Conservation (phyloP, 2,113 vertebrate genomes). For the Microcebus jonahi region DNA sequence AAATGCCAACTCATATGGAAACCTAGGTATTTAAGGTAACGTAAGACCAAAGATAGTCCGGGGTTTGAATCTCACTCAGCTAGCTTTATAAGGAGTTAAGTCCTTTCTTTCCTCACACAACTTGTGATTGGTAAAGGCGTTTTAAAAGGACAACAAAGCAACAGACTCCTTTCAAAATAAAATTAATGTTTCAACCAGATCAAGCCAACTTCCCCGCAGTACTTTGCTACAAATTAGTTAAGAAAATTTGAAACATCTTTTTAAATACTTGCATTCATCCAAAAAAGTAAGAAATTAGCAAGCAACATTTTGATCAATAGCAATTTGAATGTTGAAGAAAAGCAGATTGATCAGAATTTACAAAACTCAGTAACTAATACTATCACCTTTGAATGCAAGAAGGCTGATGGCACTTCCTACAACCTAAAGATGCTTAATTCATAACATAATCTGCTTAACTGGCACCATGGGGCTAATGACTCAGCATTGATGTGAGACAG, state of each 20-base stretch:
- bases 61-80: background rate
- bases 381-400: background rate
- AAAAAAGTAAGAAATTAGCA: background rate
- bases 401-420: background rate
- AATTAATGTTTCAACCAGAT: background rate
- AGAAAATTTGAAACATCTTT: background rate
- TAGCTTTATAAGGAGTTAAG: background rate
- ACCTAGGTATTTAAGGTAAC: background rate
- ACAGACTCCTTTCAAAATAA: conserved; percentile 32
- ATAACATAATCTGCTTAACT: background rate
- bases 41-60: background rate
- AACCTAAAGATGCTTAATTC: conserved; percentile 21
- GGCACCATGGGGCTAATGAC: background rate
- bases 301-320: background rate
- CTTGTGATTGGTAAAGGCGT: background rate
- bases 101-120: background rate
- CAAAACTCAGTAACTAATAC: conserved; percentile 4
- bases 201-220: background rate
- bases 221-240: background rate
- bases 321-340: background rate
- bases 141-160: conserved; percentile 35
- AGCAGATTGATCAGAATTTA: conserved; percentile 28
- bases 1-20: background rate
- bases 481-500: background rate
- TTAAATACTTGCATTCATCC: background rate